Conservation (phyloP, 2,113 vertebrate genomes). For the Nyctibius bracteatus region DNA sequence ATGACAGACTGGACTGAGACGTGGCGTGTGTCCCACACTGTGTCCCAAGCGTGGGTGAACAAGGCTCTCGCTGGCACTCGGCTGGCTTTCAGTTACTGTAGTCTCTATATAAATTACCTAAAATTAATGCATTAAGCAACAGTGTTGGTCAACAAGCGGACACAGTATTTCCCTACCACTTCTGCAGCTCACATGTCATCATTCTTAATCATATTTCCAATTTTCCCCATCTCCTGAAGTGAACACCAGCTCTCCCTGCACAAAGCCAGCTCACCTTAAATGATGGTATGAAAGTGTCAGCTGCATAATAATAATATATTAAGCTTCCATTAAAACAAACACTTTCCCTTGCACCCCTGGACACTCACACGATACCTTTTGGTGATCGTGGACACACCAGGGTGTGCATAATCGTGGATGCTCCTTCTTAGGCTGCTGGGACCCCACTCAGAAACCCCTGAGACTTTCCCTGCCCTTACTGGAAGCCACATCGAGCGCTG, state of each 20-base stretch:
- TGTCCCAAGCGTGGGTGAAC: background rate
- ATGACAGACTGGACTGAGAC: background rate
- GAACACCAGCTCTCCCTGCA: background rate
- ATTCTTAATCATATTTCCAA: accelerated
- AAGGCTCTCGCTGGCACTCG: background rate
- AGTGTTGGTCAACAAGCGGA: background rate
- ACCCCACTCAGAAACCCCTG: background rate
- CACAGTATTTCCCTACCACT: background rate
- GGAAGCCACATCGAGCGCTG: background rate
- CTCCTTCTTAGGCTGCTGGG: background rate
- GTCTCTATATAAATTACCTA: background rate
- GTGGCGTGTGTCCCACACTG: background rate
- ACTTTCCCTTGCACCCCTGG: background rate
- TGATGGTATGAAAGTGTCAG: background rate
- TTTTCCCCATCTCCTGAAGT: background rate
- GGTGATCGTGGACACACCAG: background rate
- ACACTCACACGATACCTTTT: accelerated
- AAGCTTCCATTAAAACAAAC: background rate
- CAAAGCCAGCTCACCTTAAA: background rate
- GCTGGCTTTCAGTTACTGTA: background rate
- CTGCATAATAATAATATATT: background rate
- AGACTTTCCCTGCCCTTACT: background rate
- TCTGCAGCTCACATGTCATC: background rate
- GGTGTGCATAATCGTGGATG: background rate
- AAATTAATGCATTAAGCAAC: background rate